Base-by-base conservation (phyloP, 2,797 vertebrate species). In the Betta splendens region DNA sequence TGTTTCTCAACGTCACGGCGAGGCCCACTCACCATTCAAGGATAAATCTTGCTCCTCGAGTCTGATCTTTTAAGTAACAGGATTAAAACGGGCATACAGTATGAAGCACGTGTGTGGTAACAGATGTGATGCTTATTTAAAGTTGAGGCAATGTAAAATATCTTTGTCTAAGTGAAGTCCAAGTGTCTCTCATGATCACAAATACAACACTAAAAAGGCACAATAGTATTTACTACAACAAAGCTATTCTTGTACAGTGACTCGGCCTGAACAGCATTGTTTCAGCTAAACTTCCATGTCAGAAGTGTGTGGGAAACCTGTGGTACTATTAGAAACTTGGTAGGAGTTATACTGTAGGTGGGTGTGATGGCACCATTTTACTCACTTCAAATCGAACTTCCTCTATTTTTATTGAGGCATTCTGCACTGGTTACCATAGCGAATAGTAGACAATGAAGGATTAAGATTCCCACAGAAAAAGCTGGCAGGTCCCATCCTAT, bases 11-110 rank as follows among this genome's bases (percentile, higher is more conserved):
- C 43, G 17, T 77, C 61, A 64, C 55, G 61, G 64, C 16, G 23
- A 78, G 48, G 52, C 72, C 49, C 57, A 64, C 68, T 63, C 32
- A 49, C 23, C 26, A 61, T 72, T 63, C 39, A 73, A 76, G 71
- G 44, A 47, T 47, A 46, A 40, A 50, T 67, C 21, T 58, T 43
- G 16, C 33, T 65, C 13, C 40, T 5, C n/a, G 7, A 52, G 35
- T 37, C 56, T 65, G 17, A 64, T 60, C 56, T 69, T 50, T 36
- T 64, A 72, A 66, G 58, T 60, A 37, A 66, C 15, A 26, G 43
- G 17, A 56, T 62, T 72, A 53, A 64, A 67, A 49, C 50, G 18
- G 42, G 11, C 40, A 65, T 32, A 68, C n/a, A n/a, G n/a, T n/a
- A n/a, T 55, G 33, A 66, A 64, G 61, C 12, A 5, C 10, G 17